Conservation (phyloP, 2,797 vertebrate genomes). For the Arrhamphus sclerolepis region DNA sequence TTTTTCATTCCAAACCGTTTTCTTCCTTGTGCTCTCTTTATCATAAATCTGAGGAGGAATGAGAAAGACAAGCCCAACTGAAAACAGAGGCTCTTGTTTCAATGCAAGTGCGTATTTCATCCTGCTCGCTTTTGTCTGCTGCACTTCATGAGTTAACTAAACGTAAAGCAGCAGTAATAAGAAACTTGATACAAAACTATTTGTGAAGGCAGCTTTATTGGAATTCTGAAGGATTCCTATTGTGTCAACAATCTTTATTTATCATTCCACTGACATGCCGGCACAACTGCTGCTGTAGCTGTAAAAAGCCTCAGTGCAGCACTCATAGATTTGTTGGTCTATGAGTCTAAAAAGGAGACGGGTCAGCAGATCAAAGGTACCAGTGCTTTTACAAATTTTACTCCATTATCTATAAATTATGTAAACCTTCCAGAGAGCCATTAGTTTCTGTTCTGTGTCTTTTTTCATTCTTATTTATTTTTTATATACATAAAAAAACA, state of each 20-base stretch:
- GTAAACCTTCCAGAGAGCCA: background rate
- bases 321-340: constrained; percentile 43
- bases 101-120: background rate
- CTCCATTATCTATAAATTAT: constrained; percentile 1
- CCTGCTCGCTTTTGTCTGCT: background rate
- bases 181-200: constrained; percentile 7
- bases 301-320: constrained; percentile 24
- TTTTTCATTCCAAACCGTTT: constrained; percentile 98
- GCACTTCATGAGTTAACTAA: background rate
- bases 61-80: constrained; percentile 7
- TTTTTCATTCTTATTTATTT: background rate
- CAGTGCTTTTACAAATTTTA: constrained; percentile 44
- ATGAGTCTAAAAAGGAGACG: constrained; percentile 34
- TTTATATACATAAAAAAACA: background rate
- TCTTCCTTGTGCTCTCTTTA: constrained; percentile 96
- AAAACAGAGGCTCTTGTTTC: background rate
- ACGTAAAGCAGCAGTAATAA: background rate
- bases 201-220: background rate
- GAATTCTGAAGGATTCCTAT: constrained; percentile 1
- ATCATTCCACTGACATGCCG: constrained; percentile 43
- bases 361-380: constrained; percentile 24
- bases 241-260: constrained; percentile 4
- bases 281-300: constrained; percentile 30
- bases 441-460: constrained; percentile 7
- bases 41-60: constrained; percentile 89